Percentiles rank a stretch among this genome's conserved stretches.
phyloP scores from a whole-genome alignment of 2,888 invertebrate species.

The Sarcophaga variegata region DNA sequence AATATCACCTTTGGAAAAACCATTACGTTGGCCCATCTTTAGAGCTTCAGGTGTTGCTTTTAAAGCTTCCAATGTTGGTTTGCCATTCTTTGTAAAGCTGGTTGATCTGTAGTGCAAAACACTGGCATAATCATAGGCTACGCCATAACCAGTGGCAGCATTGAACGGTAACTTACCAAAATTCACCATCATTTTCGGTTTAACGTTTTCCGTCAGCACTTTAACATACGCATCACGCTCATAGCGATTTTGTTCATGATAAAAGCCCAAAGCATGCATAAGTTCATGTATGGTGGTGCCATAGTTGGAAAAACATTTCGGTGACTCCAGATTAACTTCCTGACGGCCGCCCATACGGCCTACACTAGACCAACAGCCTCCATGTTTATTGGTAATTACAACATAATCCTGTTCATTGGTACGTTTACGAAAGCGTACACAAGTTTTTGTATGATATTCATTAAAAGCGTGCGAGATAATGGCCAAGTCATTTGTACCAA shows the following conservation, averaged over 20 bases:
- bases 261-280: conserved; percentile 90
- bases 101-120: conserved; percentile 91
- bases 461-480: conserved; percentile 87
- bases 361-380: conserved; percentile 91
- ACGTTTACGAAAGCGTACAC: conserved; percentile 87
- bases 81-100: conserved; percentile 88
- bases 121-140: conserved; percentile 89
- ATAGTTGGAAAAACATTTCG: conserved; percentile 86
- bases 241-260: conserved; percentile 90
- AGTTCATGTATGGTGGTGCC: conserved; percentile 91
- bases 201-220: conserved; percentile 87
- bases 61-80: conserved; percentile 87
- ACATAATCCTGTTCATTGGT: conserved; percentile 87
- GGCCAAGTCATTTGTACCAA: conserved; percentile 83
- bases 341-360: conserved; percentile 85
- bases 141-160: conserved; percentile 85
- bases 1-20: conserved; percentile 77
- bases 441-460: conserved; percentile 88
- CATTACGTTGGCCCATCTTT: conserved; percentile 77
- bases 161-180: conserved; percentile 85
- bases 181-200: conserved; percentile 85
- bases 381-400: conserved; percentile 85
- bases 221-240: conserved; percentile 87
- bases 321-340: conserved; percentile 88
- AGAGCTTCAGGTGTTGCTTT: conserved; percentile 79